Conservation (phyloP, 2,113 vertebrate species). For the Oreotrochilus melanogaster region DNA sequence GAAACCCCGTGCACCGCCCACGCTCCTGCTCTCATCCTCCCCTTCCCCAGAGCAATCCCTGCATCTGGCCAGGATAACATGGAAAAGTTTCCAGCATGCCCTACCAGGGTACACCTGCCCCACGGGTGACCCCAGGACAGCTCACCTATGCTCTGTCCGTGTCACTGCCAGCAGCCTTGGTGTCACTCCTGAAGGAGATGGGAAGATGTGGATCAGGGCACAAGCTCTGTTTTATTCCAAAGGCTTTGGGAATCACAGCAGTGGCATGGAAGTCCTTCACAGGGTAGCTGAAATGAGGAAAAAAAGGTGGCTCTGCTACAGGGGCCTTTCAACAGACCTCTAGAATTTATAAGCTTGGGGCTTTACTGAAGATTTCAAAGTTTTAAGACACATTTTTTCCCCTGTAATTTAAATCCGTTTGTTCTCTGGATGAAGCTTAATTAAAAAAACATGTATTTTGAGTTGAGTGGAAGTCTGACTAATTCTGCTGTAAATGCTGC, state of each 20-base stretch:
- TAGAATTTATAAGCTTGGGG: background rate
- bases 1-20: constrained; percentile 62
- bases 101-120: constrained; percentile 64
- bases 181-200: fast-evolving
- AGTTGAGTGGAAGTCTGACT: constrained; percentile 30
- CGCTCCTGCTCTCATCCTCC: constrained; percentile 53
- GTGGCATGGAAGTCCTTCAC: background rate
- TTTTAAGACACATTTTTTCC: background rate
- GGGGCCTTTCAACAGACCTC: background rate
- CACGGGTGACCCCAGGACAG: background rate
- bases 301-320: background rate
- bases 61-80: background rate
- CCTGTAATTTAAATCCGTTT: constrained; percentile 4
- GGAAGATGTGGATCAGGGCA: background rate
- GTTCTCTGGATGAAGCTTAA: constrained; percentile 6
- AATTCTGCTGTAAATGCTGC: constrained; percentile 11
- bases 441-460: constrained; percentile 45
- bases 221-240: background rate
- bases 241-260: background rate
- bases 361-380: background rate
- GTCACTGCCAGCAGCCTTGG: background rate
- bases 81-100: background rate
- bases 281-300: background rate
- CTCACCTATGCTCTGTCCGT: background rate
- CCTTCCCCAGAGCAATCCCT: constrained; percentile 71